Percentiles rank a stretch among this genome's conserved stretches.
Conservation (phyloP, 2,113 vertebrate genomes). For the Gavialis gangeticus region DNA sequence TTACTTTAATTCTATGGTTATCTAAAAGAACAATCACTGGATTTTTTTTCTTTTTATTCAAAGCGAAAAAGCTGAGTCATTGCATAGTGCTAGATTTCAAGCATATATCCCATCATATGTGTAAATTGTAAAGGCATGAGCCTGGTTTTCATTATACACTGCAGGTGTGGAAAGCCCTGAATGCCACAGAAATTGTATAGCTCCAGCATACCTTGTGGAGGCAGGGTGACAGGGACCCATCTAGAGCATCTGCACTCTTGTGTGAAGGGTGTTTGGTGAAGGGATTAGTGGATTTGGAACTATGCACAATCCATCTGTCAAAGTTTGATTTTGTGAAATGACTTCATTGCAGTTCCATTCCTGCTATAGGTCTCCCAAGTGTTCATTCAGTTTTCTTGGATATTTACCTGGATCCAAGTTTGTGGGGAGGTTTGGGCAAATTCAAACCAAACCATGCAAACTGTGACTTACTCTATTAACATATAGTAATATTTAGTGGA, state of each 20-base stretch:
- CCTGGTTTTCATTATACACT: neutral
- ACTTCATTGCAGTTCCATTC: neutral
- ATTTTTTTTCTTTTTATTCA: neutral
- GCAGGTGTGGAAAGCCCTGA: neutral
- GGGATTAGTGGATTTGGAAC: neutral
- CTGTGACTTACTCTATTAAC: neutral
- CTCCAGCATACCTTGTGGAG: neutral
- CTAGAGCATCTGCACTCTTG: neutral
- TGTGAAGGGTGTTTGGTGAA: neutral
- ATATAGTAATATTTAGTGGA: neutral
- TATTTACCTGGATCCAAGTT: no score
- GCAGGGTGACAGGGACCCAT: neutral
- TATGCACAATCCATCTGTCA: rapidly evolving
- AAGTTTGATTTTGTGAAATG: rapidly evolving
- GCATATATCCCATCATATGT: neutral
- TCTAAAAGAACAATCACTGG: neutral
- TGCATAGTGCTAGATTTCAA: neutral
- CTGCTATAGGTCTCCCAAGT: neutral
- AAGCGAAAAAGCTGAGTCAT: neutral
- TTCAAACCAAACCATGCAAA: neutral
- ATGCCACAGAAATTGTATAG: neutral
- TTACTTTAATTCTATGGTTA: neutral
- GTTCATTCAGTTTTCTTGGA: neutral
- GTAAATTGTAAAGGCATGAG: neutral
- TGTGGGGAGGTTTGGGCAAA: neutral